phyloP scores from a whole-genome alignment of 2,888 invertebrate genomes.

The Andrena bicolor region DNA sequence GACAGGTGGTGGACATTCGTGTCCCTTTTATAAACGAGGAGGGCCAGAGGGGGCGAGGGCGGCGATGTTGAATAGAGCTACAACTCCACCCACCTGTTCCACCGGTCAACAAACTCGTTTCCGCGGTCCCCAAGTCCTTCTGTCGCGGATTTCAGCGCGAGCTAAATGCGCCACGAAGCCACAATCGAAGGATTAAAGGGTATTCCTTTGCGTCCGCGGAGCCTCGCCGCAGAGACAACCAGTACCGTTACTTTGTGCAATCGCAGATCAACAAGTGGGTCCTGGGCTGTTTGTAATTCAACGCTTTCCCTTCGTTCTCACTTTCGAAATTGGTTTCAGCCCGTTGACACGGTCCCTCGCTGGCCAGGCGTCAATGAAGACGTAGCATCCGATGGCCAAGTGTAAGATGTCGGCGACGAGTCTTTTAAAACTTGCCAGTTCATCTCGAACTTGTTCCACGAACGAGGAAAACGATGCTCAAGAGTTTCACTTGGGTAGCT shows the following conservation, averaged over 20 bases:
- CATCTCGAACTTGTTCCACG: too few species aligned
- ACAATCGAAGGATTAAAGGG: conserved; percentile 55
- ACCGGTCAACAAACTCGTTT: conserved; percentile 55
- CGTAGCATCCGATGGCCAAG: too few species aligned
- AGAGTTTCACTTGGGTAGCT: too few species aligned
- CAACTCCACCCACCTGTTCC: conserved; percentile 67
- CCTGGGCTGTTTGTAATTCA: not conserved
- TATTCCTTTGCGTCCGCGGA: conserved; percentile 40
- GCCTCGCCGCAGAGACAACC: conserved; percentile 24
- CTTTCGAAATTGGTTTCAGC: not conserved
- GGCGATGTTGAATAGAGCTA: conserved; percentile 54
- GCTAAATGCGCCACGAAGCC: conserved; percentile 42
- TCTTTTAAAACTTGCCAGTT: too few species aligned
- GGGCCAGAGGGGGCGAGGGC: conserved; percentile 20
- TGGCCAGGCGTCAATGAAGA: too few species aligned
- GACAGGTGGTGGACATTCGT: conserved; percentile 44
- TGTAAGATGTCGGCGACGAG: too few species aligned
- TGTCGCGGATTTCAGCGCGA: conserved; percentile 26
- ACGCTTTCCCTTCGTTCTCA: not conserved
- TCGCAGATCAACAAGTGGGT: conserved; percentile 52
- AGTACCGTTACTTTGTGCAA: conserved; percentile 13
- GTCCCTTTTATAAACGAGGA: conserved; percentile 56
- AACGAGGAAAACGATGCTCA: too few species aligned
- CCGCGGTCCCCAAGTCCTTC: conserved; percentile 32
- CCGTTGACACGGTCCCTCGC: too few species aligned